Evolutionary conservation across 2,888 invertebrate genomes (phyloP).

Genomic region (Rhamnusium bicolor): DNA sequence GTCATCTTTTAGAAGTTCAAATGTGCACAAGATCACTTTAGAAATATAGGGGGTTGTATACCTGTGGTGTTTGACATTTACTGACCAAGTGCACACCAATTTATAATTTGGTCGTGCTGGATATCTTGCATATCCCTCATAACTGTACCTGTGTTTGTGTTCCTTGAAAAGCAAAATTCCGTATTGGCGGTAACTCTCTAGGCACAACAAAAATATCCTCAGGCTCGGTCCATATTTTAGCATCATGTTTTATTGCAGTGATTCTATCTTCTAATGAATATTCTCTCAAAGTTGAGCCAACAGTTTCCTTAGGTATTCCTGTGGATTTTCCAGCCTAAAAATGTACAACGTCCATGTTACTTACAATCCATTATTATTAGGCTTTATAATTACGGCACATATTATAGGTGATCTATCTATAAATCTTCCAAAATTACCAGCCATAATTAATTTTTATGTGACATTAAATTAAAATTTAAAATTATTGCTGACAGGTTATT

Average conservation of each 20-base stretch:
- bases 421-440: conserved; percentile 60
- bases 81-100: no score
- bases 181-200: conserved; percentile 50
- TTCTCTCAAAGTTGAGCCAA: conserved; percentile 57
- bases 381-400: conserved; percentile 49
- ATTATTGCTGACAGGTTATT: not conserved
- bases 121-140: no score
- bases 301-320: conserved; percentile 53
- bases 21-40: no score
- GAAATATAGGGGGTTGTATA: no score
- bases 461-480: not conserved
- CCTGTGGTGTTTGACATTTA: no score
- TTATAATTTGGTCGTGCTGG: no score
- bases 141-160: conserved; percentile 54
- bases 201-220: conserved; percentile 48
- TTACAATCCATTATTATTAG: not conserved
- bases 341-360: not conserved
- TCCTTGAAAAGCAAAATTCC: conserved; percentile 56
- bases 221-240: conserved; percentile 51
- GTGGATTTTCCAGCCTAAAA: conserved; percentile 63
- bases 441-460: conserved; percentile 46
- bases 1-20: no score
- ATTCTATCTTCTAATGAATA: conserved; percentile 62
- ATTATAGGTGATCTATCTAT: conserved; percentile 58
- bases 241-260: conserved; percentile 63